Base-by-base conservation (phyloP, 2,113 vertebrate species). In the Hyla sarda region DNA sequence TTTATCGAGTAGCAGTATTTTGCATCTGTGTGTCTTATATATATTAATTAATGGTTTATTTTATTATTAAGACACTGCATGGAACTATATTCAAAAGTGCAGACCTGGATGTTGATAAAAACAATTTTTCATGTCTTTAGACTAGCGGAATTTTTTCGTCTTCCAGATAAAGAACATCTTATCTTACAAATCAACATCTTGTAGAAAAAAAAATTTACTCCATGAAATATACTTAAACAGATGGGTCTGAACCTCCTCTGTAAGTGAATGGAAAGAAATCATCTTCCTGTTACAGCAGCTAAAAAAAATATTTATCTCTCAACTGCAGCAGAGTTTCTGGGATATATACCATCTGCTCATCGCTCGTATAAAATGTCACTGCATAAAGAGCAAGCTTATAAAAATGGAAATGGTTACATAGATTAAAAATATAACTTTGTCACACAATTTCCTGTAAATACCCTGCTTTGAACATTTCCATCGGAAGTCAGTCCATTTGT, bases 261-360 rank as follows among this genome's bases (percentile, higher is more conserved):
- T 73, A 56, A 41, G n/a, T 74, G 17, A 84, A 84, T 65, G 56
- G 13, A 50, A 84, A 73, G 37, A 84, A 17, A 54, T 2, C 19
- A 30, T 58, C 56, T 30, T 30, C 41, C 28, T 28, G 37, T 17
- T 41, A 16, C 56, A 47, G 25, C 37, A 25, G 54, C 69, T 58
- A 75, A 84, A 60, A 69, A 72, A 60, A 74, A 75, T 84, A 56
- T 84, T 74, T 84, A 74, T 84, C 71, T 74, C 54, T 45, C 23
- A 32, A 54, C 28, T 65, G 30, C 82, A 48, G 37, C 71, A n/a
- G 34, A 48, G n/a, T 84, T 58, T 23, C 50, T 84, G 56, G 82
- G 72, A 84, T 76, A 76, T 50, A 74, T 41, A 65, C 82, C 82
- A 84, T 84, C 82, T 84, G 82, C 82, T 84, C 82, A 48, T 52